These are phyloP conservation scores for Hippolais icterina DNA, from an alignment of 2,113 vertebrate species.

Conservation along the genomic window DNA sequence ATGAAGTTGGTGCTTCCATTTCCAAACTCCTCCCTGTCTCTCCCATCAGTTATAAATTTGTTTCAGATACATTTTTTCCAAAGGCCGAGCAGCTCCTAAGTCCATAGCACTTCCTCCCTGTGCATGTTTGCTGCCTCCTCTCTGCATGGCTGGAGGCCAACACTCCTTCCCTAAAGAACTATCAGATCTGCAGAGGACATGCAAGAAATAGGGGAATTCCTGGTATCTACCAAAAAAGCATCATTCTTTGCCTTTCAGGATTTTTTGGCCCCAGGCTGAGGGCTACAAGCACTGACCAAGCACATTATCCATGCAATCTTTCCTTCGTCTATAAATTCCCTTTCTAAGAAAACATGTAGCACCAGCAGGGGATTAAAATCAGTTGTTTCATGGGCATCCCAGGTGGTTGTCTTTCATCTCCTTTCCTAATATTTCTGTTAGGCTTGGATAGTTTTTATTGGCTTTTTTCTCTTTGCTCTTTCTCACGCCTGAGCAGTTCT, in stretches of 20 bases:
- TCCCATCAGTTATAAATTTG: background rate
- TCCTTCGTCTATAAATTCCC: conserved; percentile 3
- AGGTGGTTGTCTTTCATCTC: background rate
- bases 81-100: background rate
- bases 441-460: background rate
- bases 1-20: background rate
- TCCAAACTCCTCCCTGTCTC: background rate
- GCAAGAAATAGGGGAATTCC: background rate
- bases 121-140: background rate
- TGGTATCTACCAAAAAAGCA: background rate
- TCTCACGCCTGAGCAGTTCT: background rate
- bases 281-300: background rate
- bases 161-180: background rate
- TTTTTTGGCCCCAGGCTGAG: background rate
- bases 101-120: background rate
- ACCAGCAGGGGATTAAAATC: conserved; percentile 6
- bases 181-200: background rate
- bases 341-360: background rate
- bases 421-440: conserved; percentile 24
- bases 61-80: background rate
- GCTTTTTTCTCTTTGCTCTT: background rate
- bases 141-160: background rate
- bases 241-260: background rate
- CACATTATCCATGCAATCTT: background rate
- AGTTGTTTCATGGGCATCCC: background rate